Conservation (phyloP, 2,797 vertebrate species). For the Galago senegalensis region DNA sequence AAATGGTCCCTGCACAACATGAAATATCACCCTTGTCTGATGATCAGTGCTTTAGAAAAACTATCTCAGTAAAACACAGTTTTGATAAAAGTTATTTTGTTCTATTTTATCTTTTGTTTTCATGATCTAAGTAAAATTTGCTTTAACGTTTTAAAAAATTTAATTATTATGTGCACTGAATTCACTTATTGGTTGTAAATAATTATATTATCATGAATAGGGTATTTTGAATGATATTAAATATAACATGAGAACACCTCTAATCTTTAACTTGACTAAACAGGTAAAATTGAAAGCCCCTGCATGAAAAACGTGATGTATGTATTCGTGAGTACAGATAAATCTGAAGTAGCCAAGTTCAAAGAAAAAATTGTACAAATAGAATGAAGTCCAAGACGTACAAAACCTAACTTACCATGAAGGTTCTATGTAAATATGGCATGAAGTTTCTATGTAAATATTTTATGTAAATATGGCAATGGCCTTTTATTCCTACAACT, state of each 20-base stretch:
- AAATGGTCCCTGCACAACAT: not conserved
- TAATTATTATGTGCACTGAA: not conserved
- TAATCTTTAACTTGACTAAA: not conserved
- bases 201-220: not conserved
- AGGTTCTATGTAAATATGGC: not conserved
- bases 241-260: not conserved
- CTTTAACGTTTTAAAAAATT: not conserved
- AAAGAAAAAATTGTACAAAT: not conserved
- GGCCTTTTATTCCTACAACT: not conserved
- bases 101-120: not conserved
- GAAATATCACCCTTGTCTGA: not conserved
- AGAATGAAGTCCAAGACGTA: not conserved
- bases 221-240: not conserved
- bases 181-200: not conserved
- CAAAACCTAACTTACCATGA: not conserved
- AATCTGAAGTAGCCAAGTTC: not conserved
- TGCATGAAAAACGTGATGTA: not conserved
- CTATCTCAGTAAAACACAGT: not conserved
- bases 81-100: constrained; percentile 15
- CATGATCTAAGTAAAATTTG: not conserved
- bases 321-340: not conserved
- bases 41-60: not conserved
- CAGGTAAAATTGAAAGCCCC: not conserved
- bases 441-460: not conserved
- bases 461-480: not conserved